Percentiles rank a stretch among this genome's conserved stretches.
These are phyloP conservation scores for Candoia aspera DNA, from an alignment of 2,113 vertebrate genomes.

Conservation along the genomic window DNA sequence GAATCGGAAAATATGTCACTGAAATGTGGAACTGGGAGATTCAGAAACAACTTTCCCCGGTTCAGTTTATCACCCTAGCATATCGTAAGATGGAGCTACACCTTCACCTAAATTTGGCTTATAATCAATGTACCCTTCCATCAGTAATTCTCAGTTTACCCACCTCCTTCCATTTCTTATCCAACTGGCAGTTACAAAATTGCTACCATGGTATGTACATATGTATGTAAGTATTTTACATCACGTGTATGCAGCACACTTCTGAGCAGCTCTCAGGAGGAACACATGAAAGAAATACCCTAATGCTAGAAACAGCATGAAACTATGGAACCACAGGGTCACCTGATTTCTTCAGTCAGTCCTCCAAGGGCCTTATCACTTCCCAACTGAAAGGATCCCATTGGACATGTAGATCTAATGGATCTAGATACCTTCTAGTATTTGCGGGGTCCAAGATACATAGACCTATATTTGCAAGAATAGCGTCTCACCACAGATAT, in stretches of 20 bases:
- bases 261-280: not conserved
- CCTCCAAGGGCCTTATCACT: too few species aligned
- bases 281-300: not conserved
- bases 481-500: not conserved
- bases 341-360: not conserved
- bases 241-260: not conserved
- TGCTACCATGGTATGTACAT: not conserved
- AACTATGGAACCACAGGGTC: not conserved
- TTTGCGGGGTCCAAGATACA: not conserved
- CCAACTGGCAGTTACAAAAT: not conserved
- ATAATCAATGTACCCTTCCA: not conserved
- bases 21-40: not conserved
- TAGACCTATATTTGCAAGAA: not conserved
- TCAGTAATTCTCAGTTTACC: not conserved
- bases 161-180: not conserved
- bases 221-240: not conserved
- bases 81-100: not conserved
- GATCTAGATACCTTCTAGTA: not conserved
- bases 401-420: too few species aligned
- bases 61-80: not conserved
- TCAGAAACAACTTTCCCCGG: not conserved
- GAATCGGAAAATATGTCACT: not conserved
- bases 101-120: not conserved
- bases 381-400: too few species aligned
- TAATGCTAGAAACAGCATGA: not conserved